A percentile compares a stretch with the other conserved stretches of the same genome.
Conservation (phyloP, 2,888 invertebrate genomes). For the Noctuana brunneofusca region DNA sequence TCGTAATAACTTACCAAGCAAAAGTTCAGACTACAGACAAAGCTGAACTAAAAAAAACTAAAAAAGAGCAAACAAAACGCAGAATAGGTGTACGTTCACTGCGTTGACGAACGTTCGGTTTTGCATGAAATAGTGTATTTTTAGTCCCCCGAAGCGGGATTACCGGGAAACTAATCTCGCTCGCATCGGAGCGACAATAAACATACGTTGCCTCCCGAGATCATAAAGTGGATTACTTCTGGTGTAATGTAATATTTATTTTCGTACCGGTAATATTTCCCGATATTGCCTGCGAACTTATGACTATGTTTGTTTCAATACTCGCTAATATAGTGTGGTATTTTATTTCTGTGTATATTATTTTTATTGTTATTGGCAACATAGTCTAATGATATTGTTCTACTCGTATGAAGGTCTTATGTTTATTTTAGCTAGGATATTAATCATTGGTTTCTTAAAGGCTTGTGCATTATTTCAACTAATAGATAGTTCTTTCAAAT, state of each 20-base stretch:
- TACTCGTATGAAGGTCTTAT: too few relatives aligned
- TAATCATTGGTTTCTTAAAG: too few relatives aligned
- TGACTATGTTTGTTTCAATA: conserved; percentile 17
- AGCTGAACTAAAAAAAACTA: too few relatives aligned
- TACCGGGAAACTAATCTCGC: conserved; percentile 25
- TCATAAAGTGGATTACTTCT: conserved; percentile 28
- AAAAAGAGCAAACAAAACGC: too few relatives aligned
- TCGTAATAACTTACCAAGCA: too few relatives aligned
- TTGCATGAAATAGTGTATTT: conserved; percentile 11
- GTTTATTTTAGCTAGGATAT: too few relatives aligned
- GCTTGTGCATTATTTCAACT: too few relatives aligned
- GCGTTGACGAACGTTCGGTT: conserved; percentile 2
- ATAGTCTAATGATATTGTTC: too few relatives aligned
- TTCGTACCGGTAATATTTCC: conserved; percentile 28
- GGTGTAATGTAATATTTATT: conserved; percentile 31
- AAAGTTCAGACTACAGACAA: too few relatives aligned
- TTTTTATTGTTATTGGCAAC: background rate
- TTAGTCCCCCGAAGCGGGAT: background rate
- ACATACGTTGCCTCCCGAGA: conserved; percentile 22
- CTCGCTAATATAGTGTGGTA: conserved; percentile 9
- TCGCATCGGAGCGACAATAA: conserved; percentile 26
- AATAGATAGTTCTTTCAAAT: too few relatives aligned
- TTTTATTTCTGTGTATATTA: background rate
- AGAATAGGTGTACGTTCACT: background rate
- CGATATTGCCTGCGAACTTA: conserved; percentile 22